Evolutionary conservation across 2,888 invertebrate species (phyloP).

Genomic region (Steinernema carpocapsae): DNA sequence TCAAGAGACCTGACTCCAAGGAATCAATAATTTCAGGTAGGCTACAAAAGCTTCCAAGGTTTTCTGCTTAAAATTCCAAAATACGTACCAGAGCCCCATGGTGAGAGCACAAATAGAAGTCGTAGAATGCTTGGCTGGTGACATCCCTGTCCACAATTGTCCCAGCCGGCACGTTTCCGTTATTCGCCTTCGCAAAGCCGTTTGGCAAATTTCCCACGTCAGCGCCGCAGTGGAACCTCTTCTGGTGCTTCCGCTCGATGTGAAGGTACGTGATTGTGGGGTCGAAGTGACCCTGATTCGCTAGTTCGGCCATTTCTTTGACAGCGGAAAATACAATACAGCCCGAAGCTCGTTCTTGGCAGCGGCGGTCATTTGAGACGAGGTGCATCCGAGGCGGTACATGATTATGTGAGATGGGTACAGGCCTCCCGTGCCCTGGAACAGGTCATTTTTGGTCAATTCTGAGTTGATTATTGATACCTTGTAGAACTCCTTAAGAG

Average conservation of each 20-base stretch:
- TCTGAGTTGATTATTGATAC: no score
- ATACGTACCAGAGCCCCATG: constrained; percentile 4
- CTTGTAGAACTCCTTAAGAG: neutral
- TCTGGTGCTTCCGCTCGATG: constrained; percentile 12
- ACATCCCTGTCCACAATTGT: neutral
- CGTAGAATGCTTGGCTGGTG: neutral
- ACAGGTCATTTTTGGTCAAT: neutral
- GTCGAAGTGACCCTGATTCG: neutral
- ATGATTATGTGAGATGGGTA: neutral
- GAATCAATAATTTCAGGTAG: no score
- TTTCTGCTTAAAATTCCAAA: neutral
- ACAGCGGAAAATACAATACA: neutral
- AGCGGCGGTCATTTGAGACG: neutral
- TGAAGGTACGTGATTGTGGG: neutral
- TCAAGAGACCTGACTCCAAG: no score
- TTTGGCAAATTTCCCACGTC: neutral
- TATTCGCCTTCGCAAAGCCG: neutral
- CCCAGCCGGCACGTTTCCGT: constrained; percentile 1
- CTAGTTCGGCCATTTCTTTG: neutral
- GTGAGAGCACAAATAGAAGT: constrained; percentile 16
- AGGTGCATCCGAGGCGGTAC: neutral
- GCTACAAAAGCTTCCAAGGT: no score
- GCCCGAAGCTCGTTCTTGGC: neutral
- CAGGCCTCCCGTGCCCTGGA: neutral
- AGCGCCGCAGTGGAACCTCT: neutral